phyloP scores from a whole-genome alignment of 1,140 invertebrate species.

The Aphidius ervi region DNA sequence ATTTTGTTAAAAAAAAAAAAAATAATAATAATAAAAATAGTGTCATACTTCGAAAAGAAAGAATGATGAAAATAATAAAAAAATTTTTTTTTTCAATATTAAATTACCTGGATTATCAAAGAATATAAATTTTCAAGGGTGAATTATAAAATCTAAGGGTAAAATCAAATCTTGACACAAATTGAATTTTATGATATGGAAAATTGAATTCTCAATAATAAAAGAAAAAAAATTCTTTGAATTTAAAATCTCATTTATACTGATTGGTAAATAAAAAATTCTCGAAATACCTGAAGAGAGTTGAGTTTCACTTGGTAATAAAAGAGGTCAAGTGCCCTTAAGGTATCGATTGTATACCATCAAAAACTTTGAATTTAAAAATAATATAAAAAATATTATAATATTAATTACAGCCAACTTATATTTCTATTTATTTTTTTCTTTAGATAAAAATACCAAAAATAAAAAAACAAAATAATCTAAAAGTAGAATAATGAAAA shows the following conservation, averaged over 20 bases:
- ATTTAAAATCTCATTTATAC: neutral
- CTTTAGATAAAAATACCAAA: too few species aligned
- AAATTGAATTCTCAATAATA: neutral
- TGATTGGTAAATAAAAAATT: neutral
- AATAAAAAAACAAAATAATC: too few species aligned
- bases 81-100: too few species aligned
- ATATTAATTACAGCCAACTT: too few species aligned
- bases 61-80: too few species aligned
- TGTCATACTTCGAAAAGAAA: too few species aligned
- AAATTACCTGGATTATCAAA: neutral
- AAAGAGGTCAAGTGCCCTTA: slow-evolving; percentile 5
- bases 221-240: neutral
- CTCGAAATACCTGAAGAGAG: neutral
- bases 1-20: too few species aligned
- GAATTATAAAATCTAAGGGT: neutral
- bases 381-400: too few species aligned
- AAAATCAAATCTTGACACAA: neutral
- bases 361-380: too few species aligned
- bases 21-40: too few species aligned
- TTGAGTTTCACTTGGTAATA: neutral
- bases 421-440: too few species aligned
- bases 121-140: neutral
- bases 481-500: too few species aligned
- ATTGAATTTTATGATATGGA: neutral
- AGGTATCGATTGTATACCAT: neutral